phyloP scores from a whole-genome alignment of 2,113 vertebrate genomes.

The Eubucco bourcierii region DNA sequence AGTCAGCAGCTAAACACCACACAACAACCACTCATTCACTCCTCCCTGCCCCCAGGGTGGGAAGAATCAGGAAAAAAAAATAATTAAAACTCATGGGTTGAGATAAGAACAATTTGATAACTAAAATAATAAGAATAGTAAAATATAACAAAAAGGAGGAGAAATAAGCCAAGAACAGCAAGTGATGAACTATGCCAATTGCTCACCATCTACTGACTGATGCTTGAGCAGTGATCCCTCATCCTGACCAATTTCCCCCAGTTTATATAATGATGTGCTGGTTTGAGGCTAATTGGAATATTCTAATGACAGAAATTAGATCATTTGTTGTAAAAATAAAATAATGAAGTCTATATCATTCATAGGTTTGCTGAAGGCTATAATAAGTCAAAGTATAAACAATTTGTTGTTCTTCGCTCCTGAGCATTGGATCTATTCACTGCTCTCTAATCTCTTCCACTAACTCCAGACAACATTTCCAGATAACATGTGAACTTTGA shows the following conservation, averaged over 20 bases:
- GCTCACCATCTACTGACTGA: not conserved
- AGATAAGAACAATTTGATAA: not conserved
- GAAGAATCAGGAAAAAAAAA: not conserved
- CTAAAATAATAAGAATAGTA: not conserved
- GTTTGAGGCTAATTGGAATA: too few species aligned
- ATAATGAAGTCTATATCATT: too few species aligned
- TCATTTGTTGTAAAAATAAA: too few species aligned
- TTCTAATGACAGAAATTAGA: too few species aligned
- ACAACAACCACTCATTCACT: not conserved
- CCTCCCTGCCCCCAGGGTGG: too few species aligned
- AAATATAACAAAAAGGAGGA: not conserved
- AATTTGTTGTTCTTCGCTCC: too few species aligned
- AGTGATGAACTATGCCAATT: not conserved
- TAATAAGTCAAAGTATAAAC: too few species aligned
- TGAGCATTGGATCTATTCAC: too few species aligned
- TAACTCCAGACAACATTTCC: too few species aligned
- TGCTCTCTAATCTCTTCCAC: too few species aligned
- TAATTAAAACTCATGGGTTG: not conserved
- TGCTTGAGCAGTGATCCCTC: not conserved
- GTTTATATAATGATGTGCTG: not conserved
- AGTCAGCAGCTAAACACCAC: not conserved
- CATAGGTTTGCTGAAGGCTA: too few species aligned
- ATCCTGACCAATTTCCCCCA: not conserved
- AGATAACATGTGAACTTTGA: too few species aligned
- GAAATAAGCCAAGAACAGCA: not conserved